phyloP scores from a whole-genome alignment of 64 coral and sea anemone species.

The Pocillopora damicornis region DNA sequence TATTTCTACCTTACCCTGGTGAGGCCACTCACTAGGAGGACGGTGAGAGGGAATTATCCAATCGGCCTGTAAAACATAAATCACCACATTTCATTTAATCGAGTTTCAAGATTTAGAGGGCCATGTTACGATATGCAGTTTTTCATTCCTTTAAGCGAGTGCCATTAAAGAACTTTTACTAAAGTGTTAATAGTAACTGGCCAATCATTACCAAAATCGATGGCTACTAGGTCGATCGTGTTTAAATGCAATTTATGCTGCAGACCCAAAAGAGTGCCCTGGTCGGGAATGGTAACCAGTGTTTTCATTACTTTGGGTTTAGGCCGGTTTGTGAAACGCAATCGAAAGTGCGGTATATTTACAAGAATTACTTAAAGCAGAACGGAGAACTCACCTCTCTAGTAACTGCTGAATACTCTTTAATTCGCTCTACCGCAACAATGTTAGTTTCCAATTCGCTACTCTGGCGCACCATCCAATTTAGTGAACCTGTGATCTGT shows the following conservation, averaged over 20 bases:
- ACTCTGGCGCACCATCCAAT: conserved; percentile 56
- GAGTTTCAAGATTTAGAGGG: not conserved
- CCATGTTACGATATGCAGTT: too few species aligned
- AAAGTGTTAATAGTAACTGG: too few species aligned
- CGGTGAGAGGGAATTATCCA: conserved; percentile 47
- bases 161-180: too few species aligned
- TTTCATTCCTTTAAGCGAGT: too few species aligned
- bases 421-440: conserved; percentile 62
- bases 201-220: too few species aligned
- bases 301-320: too few species aligned
- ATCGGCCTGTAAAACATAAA: conserved; percentile 20
- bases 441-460: conserved; percentile 72
- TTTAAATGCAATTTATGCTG: too few species aligned
- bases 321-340: too few species aligned
- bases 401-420: conserved; percentile 40
- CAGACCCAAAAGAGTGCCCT: too few species aligned
- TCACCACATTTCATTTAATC: not conserved
- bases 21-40: conserved; percentile 47
- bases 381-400: conserved; percentile 29
- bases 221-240: too few species aligned
- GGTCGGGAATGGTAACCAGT: too few species aligned
- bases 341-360: too few species aligned
- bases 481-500: conserved; percentile 55
- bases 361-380: not conserved
- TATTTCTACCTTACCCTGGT: conserved; percentile 49